Percentiles rank a stretch among this genome's conserved stretches.
Conservation (phyloP, 2,888 invertebrate species). For the Lissonota sp. region DNA sequence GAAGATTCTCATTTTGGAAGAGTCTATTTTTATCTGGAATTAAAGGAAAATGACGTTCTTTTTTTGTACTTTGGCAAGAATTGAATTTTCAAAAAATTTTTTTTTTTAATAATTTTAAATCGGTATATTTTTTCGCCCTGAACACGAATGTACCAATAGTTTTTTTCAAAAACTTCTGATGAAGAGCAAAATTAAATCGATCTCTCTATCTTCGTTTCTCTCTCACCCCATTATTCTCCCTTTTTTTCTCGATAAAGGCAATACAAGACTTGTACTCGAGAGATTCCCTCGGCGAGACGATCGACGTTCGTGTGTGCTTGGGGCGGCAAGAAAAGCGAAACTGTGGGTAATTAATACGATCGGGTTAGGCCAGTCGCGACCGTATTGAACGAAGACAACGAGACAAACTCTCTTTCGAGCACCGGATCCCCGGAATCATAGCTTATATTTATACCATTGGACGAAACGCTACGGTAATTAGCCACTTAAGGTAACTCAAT, state of each 20-base stretch:
- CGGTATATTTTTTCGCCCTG: background rate
- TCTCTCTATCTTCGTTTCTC: background rate
- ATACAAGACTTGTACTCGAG: constrained; percentile 5
- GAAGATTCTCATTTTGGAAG: too few relatives aligned
- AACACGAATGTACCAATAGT: too few relatives aligned
- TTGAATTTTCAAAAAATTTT: too few relatives aligned
- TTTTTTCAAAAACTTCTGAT: too few relatives aligned
- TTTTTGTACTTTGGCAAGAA: background rate
- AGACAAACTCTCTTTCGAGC: constrained; percentile 23
- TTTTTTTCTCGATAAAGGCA: constrained; percentile 18
- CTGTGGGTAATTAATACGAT: constrained; percentile 72
- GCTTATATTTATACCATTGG: too few relatives aligned
- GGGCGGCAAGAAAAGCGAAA: constrained; percentile 67
- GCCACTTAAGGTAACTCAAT: constrained; percentile 5
- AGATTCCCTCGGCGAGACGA: constrained; percentile 28
- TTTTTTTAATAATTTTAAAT: too few relatives aligned
- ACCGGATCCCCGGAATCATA: constrained; percentile 11
- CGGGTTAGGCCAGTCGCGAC: constrained; percentile 47
- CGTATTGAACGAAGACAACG: constrained; percentile 24
- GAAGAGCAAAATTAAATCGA: constrained; percentile 20
- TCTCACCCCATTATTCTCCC: background rate
- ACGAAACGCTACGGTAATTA: constrained; percentile 19
- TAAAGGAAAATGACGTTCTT: too few relatives aligned
- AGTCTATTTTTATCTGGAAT: too few relatives aligned
- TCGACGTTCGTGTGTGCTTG: constrained; percentile 43